phyloP scores from a whole-genome alignment of 64 coral and sea anemone species.

The Trachythela sp. region DNA sequence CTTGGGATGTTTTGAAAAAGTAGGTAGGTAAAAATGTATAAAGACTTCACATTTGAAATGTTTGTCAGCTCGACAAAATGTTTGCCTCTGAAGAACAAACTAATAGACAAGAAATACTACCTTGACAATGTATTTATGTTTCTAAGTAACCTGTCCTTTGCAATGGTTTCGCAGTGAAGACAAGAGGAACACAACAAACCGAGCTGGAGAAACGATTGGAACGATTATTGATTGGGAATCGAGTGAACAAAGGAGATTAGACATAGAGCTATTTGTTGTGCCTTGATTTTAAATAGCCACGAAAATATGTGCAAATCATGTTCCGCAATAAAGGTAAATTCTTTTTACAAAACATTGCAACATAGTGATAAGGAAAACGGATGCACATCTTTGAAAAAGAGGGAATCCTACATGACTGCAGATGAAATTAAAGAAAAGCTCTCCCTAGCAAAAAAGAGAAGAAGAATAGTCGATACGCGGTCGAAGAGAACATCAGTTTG shows the following conservation, averaged over 20 bases:
- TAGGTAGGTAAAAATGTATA: background rate
- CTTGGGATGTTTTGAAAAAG: background rate
- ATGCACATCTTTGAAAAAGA: background rate
- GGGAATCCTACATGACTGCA: conserved; percentile 4
- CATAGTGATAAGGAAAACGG: background rate
- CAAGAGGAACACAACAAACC: background rate
- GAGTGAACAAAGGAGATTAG: background rate
- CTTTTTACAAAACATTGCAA: conserved; percentile 7
- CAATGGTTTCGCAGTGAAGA: background rate
- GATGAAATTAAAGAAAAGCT: conserved; percentile 32
- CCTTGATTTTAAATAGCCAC: background rate
- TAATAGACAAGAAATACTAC: background rate
- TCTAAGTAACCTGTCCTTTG: background rate
- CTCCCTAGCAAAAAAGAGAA: background rate
- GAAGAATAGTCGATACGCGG: conserved; percentile 22
- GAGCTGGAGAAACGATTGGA: background rate
- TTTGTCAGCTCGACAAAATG: background rate
- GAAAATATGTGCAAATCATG: background rate
- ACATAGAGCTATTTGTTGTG: conserved; percentile 10
- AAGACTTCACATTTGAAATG: conserved; percentile 8
- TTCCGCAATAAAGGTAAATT: background rate
- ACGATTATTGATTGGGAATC: background rate
- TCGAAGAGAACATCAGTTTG: conserved; percentile 26
- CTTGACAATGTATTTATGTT: conserved; percentile 11
- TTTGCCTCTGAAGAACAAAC: background rate